These are phyloP conservation scores for Nyctereutes procyonoides DNA, from an alignment of 2,113 vertebrate species.

Conservation along the genomic window DNA sequence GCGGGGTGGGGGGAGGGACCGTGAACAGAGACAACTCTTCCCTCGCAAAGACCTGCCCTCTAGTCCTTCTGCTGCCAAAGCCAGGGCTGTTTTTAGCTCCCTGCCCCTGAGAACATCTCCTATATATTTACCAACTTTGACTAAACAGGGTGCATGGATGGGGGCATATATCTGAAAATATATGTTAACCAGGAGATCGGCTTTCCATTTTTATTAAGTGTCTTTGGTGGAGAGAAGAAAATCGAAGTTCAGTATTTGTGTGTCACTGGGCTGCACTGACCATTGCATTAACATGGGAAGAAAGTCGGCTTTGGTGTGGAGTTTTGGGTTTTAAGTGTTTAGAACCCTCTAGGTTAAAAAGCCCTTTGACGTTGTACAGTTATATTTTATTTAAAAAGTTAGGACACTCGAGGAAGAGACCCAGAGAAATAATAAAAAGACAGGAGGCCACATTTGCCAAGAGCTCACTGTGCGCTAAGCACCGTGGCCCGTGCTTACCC, in stretches of 20 bases:
- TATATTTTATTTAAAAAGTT: slow-evolving; percentile 32
- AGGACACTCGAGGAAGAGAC: slow-evolving; percentile 33
- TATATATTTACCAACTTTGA: background rate
- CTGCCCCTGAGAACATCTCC: background rate
- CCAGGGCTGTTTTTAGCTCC: background rate
- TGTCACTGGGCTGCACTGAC: background rate
- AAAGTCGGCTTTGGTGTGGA: background rate
- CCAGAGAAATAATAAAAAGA: slow-evolving; percentile 1
- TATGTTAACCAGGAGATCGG: background rate
- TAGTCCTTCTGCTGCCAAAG: background rate
- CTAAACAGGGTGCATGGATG: background rate
- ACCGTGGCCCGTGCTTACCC: accelerated
- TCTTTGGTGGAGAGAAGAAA: slow-evolving; percentile 9
- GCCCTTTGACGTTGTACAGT: background rate
- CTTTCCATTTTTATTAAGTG: slow-evolving; percentile 45
- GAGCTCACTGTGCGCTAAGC: background rate
- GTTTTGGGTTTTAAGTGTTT: background rate
- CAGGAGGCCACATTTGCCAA: background rate
- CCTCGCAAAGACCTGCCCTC: background rate
- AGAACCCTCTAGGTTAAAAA: background rate
- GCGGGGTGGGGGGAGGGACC: accelerated
- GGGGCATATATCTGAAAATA: background rate
- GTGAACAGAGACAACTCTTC: background rate
- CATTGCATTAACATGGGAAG: background rate
- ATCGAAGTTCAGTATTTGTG: background rate